phyloP scores from a whole-genome alignment of 2,888 invertebrate genomes.

The Cephus runcator region DNA sequence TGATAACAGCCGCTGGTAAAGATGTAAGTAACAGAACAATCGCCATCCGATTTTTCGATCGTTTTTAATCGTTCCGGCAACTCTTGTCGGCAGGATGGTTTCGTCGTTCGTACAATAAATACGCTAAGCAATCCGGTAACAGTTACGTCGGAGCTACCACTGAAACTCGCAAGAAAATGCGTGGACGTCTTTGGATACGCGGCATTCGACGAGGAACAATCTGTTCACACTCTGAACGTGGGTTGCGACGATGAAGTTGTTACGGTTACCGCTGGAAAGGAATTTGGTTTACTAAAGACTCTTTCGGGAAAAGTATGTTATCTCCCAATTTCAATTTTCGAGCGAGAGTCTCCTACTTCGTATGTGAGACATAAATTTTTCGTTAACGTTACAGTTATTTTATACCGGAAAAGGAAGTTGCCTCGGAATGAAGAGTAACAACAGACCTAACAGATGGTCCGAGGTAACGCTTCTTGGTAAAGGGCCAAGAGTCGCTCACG shows the following conservation, averaged over 20 bases:
- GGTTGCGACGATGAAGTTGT: slow-evolving; percentile 83
- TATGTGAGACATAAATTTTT: neutral
- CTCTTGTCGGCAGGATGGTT: slow-evolving; percentile 73
- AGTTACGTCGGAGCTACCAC: slow-evolving; percentile 71
- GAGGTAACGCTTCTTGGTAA: slow-evolving; percentile 75
- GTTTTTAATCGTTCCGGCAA: neutral
- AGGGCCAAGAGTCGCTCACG: slow-evolving; percentile 78
- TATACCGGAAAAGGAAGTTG: slow-evolving; percentile 89
- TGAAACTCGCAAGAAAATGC: slow-evolving; percentile 83
- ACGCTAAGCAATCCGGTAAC: slow-evolving; percentile 71
- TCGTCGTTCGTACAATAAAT: slow-evolving; percentile 80
- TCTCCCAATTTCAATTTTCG: slow-evolving; percentile 5
- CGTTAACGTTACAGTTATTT: slow-evolving; percentile 70
- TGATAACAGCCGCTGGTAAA: slow-evolving; percentile 78
- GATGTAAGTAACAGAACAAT: slow-evolving; percentile 71
- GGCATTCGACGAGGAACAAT: slow-evolving; percentile 76
- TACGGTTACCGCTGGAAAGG: slow-evolving; percentile 86
- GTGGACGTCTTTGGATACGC: slow-evolving; percentile 81
- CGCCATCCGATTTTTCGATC: neutral
- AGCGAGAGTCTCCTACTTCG: neutral
- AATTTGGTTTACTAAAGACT: slow-evolving; percentile 87
- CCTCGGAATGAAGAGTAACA: slow-evolving; percentile 82
- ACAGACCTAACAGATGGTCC: slow-evolving; percentile 72
- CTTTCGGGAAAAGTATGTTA: slow-evolving; percentile 80
- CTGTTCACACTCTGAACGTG: slow-evolving; percentile 64